Percentiles rank a stretch among this genome's conserved stretches.
These are phyloP conservation scores for Harpalus rubripes DNA, from an alignment of 2,888 invertebrate species.

Conservation along the genomic window DNA sequence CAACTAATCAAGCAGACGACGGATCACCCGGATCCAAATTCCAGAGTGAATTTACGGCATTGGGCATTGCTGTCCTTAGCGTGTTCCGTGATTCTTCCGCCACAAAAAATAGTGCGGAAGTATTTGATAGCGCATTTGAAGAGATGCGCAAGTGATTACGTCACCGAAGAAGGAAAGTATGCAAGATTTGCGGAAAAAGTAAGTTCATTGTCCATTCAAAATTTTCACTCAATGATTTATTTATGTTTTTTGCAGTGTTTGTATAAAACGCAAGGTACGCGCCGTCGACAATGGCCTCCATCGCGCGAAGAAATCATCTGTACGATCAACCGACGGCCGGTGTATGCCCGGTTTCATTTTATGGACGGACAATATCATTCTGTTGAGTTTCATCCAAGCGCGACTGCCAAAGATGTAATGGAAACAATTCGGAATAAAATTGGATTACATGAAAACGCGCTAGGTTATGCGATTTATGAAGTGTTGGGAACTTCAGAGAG, in stretches of 20 bases:
- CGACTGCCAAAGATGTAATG: constrained; percentile 93
- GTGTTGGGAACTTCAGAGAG: constrained; percentile 93
- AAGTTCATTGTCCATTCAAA: constrained; percentile 59
- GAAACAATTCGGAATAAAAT: constrained; percentile 93
- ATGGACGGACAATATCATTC: constrained; percentile 97
- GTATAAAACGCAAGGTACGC: constrained; percentile 84
- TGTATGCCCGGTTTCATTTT: constrained; percentile 94
- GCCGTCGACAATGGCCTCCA: constrained; percentile 93
- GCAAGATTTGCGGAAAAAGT: constrained; percentile 95
- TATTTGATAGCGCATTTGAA: constrained; percentile 94
- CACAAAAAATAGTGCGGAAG: constrained; percentile 90
- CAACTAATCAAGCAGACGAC: constrained; percentile 96
- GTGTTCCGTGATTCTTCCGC: constrained; percentile 91
- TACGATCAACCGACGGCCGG: constrained; percentile 93
- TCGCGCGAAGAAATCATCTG: constrained; percentile 95
- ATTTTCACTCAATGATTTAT: too few relatives aligned
- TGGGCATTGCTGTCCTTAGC: constrained; percentile 93
- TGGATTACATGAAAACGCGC: constrained; percentile 77
- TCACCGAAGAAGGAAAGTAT: constrained; percentile 96
- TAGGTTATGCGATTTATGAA: constrained; percentile 95
- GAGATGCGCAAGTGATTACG: constrained; percentile 91
- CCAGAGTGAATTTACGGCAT: constrained; percentile 91
- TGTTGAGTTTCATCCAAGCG: constrained; percentile 96
- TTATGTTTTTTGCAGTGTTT: constrained; percentile 80
- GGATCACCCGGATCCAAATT: constrained; percentile 93